Conservation (phyloP, 2,113 vertebrate species). For the Thamnophis sirtalis region DNA sequence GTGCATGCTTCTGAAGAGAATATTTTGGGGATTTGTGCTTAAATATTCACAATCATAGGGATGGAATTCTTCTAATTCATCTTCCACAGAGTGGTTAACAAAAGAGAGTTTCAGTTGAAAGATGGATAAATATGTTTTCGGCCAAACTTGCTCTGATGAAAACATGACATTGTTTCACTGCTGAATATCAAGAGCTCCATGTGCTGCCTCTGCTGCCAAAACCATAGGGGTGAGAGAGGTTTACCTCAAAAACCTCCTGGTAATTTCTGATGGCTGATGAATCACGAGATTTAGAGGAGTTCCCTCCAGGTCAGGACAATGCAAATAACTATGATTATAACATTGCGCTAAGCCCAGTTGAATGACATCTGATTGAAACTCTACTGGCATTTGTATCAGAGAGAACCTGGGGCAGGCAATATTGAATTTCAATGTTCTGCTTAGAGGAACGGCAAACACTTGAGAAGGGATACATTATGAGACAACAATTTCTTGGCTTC, state of each 20-base stretch:
- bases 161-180: not conserved
- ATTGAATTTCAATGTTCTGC: slow-evolving; percentile 18
- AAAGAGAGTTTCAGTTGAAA: not conserved
- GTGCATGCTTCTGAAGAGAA: not conserved
- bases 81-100: not conserved
- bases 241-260: not conserved
- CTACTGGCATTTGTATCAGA: not conserved
- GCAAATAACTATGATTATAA: not conserved
- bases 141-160: not conserved
- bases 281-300: not conserved
- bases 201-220: not conserved
- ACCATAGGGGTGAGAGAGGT: not conserved
- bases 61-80: not conserved
- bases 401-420: not conserved
- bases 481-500: slow-evolving; percentile 16
- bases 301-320: not conserved
- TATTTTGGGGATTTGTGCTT: not conserved
- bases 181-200: not conserved
- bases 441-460: slow-evolving; percentile 25
- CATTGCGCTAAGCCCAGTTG: not conserved
- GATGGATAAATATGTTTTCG: not conserved
- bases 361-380: not conserved
- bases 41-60: not conserved
- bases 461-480: slow-evolving; percentile 4
- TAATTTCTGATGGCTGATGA: not conserved